Evolutionary conservation across 2,113 vertebrate species (phyloP).

Genomic region (Heterocephalus glaber): DNA sequence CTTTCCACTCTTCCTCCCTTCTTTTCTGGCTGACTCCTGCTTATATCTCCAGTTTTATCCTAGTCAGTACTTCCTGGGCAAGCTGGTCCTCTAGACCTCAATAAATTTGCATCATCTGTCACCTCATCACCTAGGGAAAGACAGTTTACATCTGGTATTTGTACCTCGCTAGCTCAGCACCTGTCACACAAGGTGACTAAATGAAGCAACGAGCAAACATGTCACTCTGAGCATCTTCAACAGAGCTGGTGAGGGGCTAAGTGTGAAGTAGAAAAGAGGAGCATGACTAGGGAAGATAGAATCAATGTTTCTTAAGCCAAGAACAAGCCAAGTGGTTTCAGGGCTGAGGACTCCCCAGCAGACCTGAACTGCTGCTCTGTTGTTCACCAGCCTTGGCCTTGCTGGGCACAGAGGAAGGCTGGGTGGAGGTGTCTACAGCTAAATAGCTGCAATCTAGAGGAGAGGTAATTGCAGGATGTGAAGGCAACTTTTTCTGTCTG

Average conservation of each 20-base stretch:
- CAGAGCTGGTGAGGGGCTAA: neutral
- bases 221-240: neutral
- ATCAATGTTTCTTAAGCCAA: neutral
- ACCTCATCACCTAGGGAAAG: neutral
- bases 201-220: neutral
- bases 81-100: neutral
- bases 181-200: neutral
- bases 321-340: neutral
- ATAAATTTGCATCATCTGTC: neutral
- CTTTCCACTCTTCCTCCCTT: neutral
- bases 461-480: neutral
- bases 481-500: neutral
- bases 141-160: neutral
- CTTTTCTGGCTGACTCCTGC: neutral
- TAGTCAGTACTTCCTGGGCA: neutral
- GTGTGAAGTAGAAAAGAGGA: neutral
- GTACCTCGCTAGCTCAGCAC: neutral
- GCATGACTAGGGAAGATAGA: neutral
- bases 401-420: neutral
- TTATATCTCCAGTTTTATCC: neutral
- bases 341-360: neutral
- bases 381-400: neutral
- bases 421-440: neutral
- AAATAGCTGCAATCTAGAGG: slow-evolving; percentile 50
- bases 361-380: neutral